Evolutionary conservation across 2,113 vertebrate species (phyloP), one percentile per base, ranked within the genome.

Genomic region (Cacatua alba): DNA sequence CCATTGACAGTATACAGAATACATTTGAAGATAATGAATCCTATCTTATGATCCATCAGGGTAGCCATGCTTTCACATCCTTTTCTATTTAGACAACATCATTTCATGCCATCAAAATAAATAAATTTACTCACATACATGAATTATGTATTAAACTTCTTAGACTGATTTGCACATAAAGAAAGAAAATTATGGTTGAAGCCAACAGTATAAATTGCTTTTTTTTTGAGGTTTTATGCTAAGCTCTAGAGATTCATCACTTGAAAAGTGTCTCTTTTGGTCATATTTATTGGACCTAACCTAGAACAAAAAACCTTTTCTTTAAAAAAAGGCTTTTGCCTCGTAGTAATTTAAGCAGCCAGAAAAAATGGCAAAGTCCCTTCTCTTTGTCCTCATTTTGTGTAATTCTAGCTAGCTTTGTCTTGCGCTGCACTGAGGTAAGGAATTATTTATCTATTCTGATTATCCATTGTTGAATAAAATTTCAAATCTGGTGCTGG

Each of bases 71-170:
- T 94, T 92, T 87, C 72, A 86, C 67, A 82, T 81, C 51, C 49
- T 74, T 60, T 88, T 91, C 91, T 84, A 84, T 76, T 88, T 84
- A 91, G 81, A 86, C 75, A 92, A 25, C 86, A 91, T 64, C 3
- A 8, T 78, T 82, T 55, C 4, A 24, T 59, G 60, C 33, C 65
- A 94, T 53, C 60, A 74, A 93, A 96, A 91, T 88, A 97, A 96
- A 94, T 91, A 85, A 81, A 95, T 94, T 86, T 95, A 86, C 60
- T 94, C 52, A 92, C 48, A 52, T 26, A 77, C 43, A 93, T 93
- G 76, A 91, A 96, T 95, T 95, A 96, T 85, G 72, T 55, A 95
- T 95, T 91, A 77, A 87, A 59, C 26, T 71, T 59, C 44, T 65
- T 80, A 87, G 88, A 65, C 62, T 75, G 81, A 92, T 94, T 89